These are phyloP conservation scores for Hoplias malabaricus DNA, from an alignment of 2,113 vertebrate genomes.

Conservation along the genomic window DNA sequence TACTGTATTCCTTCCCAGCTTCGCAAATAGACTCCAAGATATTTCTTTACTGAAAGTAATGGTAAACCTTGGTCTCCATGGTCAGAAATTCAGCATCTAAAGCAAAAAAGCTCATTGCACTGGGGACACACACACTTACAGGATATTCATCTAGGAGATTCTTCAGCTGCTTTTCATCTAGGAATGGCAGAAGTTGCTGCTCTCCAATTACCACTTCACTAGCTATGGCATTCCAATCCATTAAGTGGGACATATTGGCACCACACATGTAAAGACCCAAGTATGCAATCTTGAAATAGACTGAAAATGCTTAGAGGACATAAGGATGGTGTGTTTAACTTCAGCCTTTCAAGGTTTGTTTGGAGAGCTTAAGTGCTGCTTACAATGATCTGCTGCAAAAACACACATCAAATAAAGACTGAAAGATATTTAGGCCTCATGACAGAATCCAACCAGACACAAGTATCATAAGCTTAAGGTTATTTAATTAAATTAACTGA, in stretches of 20 bases:
- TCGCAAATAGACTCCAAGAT: not conserved
- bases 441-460: not conserved
- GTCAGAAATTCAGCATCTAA: not conserved
- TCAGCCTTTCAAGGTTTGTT: not conserved
- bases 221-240: not conserved
- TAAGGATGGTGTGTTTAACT: not conserved
- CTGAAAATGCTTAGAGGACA: not conserved
- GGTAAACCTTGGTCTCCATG: not conserved
- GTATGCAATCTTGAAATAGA: not conserved
- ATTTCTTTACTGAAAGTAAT: not conserved
- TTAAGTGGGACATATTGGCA: not conserved
- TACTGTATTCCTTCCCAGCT: not conserved
- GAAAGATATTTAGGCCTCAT: not conserved
- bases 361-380: not conserved
- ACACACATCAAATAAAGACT: not conserved
- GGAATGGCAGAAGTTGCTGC: not conserved
- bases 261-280: not conserved
- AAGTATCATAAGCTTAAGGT: not conserved
- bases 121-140: not conserved
- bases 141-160: not conserved
- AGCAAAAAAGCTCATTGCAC: not conserved
- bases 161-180: not conserved
- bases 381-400: not conserved
- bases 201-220: not conserved
- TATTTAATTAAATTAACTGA: conserved; percentile 5